Base-by-base conservation (phyloP, 2,797 vertebrate genomes). In the Otolemur crassicaudatus region DNA sequence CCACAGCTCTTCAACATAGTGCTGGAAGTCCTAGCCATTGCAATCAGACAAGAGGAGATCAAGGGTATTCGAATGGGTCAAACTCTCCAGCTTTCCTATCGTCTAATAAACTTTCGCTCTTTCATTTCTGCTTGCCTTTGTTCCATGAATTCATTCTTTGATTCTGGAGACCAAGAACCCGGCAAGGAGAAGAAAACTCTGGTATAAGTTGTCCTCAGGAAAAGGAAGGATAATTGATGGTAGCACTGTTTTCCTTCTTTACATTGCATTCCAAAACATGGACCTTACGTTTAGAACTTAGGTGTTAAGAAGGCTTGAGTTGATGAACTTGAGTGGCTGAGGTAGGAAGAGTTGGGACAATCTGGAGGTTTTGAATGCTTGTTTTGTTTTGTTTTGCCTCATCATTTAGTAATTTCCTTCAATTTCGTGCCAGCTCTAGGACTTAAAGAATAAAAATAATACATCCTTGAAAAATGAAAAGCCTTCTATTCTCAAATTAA, bases 401-500 rank as follows among this genome's bases (percentile, higher is more conserved):
- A 34, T 72, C 49, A 73, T 23, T 88, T 76, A 80, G 22, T 49
- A 40, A 61, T 83, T 84, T 67, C 53, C 46, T 9, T n/a, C n/a
- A 76, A 7, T 85, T 91, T 65, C 37, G 19, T 29, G 49, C 20
- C 17, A 91, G 29, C 25, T n/a, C 29, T 40, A 84, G 2, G 58
- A 89, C 3, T 77, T 67, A 86, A 89, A 75, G 34, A 85, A 60
- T 53, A 7, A 46, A 67, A 70, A 49, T 56, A 67, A 81, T 20
- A 76, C 2, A 34, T 53, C 2, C 20, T 40, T 77, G 29, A 37
- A 11, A 87, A 31, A 37, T 16, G 31, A 95, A 79, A 69, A 19
- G 10, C 14, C 16, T 83, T 60, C 14, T 25, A 49, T 29, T n/a
- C 85, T 91, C 31, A 89, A 92, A 89, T 82, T 96, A 95, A 75